These are phyloP conservation scores for Pocota personata DNA, from an alignment of 2,888 invertebrate genomes.

Conservation along the genomic window DNA sequence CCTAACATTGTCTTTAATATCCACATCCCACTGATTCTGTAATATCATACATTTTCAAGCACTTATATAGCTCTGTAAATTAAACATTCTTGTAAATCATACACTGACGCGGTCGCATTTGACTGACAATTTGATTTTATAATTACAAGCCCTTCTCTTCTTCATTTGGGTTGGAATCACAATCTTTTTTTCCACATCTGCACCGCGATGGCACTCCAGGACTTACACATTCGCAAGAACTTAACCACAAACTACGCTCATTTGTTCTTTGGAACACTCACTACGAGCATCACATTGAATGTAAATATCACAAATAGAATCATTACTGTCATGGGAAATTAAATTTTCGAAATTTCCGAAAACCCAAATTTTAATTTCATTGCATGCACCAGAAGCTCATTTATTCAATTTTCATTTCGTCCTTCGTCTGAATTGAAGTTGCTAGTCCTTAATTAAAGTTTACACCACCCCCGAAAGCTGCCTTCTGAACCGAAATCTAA, in stretches of 20 bases:
- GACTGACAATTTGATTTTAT: no score
- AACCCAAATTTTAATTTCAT: conserved; percentile 54
- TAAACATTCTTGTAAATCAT: no score
- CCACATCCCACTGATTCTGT: no score
- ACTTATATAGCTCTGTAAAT: no score
- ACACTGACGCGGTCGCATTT: no score
- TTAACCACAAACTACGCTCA: background rate
- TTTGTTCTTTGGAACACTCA: background rate
- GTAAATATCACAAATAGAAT: conserved; percentile 27
- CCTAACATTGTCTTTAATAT: no score
- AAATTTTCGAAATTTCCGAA: conserved; percentile 34
- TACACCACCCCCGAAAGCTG: conserved; percentile 1
- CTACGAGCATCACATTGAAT: background rate
- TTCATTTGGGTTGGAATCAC: no score
- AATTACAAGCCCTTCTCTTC: no score
- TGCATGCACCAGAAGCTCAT: conserved; percentile 53
- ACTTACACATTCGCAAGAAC: background rate
- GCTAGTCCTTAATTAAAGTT: conserved; percentile 65
- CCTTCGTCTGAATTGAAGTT: conserved; percentile 41
- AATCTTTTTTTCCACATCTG: no score
- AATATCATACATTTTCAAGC: no score
- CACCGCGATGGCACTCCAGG: background rate
- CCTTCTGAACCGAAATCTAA: conserved; percentile 54
- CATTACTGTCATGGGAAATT: conserved; percentile 55
- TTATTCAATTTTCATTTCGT: conserved; percentile 53